These are phyloP conservation scores for Brachyhypopomus occidentalis DNA, from an alignment of 2,113 vertebrate species.

Conservation along the genomic window DNA sequence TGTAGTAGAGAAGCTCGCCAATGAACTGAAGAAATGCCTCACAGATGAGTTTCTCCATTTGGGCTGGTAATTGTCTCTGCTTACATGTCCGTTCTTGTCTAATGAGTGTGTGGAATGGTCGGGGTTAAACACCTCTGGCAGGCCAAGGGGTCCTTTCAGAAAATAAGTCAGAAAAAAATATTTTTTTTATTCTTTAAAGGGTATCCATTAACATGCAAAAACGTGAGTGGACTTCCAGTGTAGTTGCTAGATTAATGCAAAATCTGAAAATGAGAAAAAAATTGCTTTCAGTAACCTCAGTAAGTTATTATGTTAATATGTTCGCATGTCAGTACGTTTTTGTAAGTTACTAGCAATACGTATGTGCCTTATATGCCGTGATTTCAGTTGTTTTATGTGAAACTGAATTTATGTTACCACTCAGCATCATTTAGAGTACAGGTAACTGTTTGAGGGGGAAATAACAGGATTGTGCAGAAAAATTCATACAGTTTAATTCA, in stretches of 20 bases:
- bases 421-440: constrained; percentile 21
- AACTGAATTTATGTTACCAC: constrained; percentile 7
- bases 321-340: no score
- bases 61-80: constrained; percentile 41
- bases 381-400: constrained; percentile 30
- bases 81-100: constrained; percentile 39
- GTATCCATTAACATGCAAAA: background rate
- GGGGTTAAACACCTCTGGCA: constrained; percentile 5
- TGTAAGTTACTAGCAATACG: constrained; percentile 17
- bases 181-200: background rate
- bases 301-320: no score
- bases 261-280: no score
- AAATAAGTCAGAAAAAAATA: background rate
- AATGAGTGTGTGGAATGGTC: constrained; percentile 41
- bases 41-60: constrained; percentile 23
- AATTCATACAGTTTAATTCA: constrained; percentile 43
- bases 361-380: background rate
- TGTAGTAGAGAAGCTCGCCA: constrained; percentile 5
- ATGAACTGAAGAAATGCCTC: constrained; percentile 34
- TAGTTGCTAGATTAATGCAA: no score
- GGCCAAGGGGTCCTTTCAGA: background rate
- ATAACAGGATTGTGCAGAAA: constrained; percentile 55
- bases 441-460: constrained; percentile 23
- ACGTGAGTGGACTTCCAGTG: no score
- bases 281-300: no score